Conservation (phyloP, 2,113 vertebrate species). For the Melozone crissalis region DNA sequence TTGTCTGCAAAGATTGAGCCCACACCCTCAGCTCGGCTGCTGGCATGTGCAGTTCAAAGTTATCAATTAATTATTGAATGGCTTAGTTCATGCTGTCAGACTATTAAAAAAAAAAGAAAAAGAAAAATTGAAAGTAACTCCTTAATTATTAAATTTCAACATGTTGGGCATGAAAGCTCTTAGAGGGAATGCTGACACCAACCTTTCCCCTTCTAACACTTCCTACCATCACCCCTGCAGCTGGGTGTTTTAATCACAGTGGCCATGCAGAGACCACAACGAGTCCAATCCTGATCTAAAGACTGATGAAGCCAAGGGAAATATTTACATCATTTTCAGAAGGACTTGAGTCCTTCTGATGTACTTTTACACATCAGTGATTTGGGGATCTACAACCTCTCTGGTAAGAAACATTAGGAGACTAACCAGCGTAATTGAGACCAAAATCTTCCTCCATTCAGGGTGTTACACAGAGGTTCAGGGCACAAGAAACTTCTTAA, state of each 20-base stretch:
- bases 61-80: conserved; percentile 79
- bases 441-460: background rate
- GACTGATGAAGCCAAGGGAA: background rate
- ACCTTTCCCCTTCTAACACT: background rate
- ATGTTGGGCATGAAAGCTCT: background rate
- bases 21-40: background rate
- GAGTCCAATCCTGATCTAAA: background rate
- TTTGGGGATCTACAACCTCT: background rate
- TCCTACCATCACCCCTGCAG: background rate
- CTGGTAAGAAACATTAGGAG: background rate
- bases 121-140: conserved; percentile 26
- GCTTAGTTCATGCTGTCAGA: conserved; percentile 65
- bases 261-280: fast-evolving
- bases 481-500: background rate
- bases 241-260: background rate
- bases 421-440: background rate
- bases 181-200: background rate
- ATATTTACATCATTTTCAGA: background rate
- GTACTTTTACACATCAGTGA: background rate
- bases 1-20: conserved; percentile 60
- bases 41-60: conserved; percentile 58
- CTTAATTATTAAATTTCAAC: conserved; percentile 60
- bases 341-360: background rate
- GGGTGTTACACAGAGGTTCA: background rate
- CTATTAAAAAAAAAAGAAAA: background rate